phyloP scores from a whole-genome alignment of 2,888 invertebrate genomes.

The Harpalus rufipes region DNA sequence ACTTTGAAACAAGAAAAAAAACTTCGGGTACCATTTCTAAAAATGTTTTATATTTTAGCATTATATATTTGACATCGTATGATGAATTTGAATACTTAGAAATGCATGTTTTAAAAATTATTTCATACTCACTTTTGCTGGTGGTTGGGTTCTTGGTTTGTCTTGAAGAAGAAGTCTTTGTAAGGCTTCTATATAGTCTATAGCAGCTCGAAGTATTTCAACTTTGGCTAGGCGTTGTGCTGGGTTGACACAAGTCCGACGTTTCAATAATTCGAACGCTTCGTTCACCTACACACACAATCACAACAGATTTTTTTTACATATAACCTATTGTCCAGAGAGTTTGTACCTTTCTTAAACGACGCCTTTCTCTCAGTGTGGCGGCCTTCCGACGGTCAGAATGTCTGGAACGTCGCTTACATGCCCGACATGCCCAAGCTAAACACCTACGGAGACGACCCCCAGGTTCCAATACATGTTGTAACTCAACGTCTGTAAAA shows the following conservation, averaged over 20 bases:
- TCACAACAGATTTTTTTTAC: too few species aligned
- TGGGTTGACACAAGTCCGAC: slow-evolving; percentile 95
- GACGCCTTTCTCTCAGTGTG: slow-evolving; percentile 94
- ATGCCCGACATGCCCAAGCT: slow-evolving; percentile 98
- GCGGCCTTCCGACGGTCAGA: slow-evolving; percentile 98
- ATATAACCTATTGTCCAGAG: too few species aligned
- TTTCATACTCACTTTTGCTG: not conserved
- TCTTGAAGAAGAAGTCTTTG: slow-evolving; percentile 86
- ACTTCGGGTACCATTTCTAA: too few species aligned
- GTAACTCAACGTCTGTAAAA: not conserved
- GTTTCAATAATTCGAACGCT: slow-evolving; percentile 96
- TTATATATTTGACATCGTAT: too few species aligned
- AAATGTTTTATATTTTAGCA: too few species aligned
- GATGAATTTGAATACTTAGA: too few species aligned
- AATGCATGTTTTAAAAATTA: too few species aligned
- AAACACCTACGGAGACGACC: slow-evolving; percentile 86
- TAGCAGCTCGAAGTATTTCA: slow-evolving; percentile 97
- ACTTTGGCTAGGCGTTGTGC: slow-evolving; percentile 98
- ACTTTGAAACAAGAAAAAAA: too few species aligned
- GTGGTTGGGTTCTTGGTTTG: not conserved
- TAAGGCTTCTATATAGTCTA: slow-evolving; percentile 96
- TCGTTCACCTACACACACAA: slow-evolving; percentile 92
- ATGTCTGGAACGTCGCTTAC: slow-evolving; percentile 96
- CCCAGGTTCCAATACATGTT: slow-evolving; percentile 72
- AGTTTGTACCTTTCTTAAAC: slow-evolving; percentile 95